phyloP scores from a whole-genome alignment of 2,888 invertebrate species.

The Lissonota sp. region DNA sequence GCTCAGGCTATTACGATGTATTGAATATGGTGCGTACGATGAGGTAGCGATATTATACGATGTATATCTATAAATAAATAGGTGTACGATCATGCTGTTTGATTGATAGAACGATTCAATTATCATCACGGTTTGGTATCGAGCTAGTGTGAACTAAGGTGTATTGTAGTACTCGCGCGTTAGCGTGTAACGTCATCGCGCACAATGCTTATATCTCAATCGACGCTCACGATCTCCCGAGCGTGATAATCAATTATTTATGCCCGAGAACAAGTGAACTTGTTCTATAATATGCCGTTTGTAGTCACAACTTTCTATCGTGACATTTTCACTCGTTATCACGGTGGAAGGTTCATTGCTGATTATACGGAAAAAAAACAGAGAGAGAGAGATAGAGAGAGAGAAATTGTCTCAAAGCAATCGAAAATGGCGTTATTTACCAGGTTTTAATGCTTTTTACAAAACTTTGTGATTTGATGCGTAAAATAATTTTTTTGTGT shows the following conservation, averaged over 20 bases:
- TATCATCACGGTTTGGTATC: constrained; percentile 37
- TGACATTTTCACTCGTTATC: constrained; percentile 42
- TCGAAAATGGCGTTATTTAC: too few species aligned
- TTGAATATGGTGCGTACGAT: background rate
- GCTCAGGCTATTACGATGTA: too few species aligned
- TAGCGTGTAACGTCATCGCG: constrained; percentile 57
- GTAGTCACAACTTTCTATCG: background rate
- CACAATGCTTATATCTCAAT: constrained; percentile 54
- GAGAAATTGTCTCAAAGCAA: too few species aligned
- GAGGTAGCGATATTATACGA: constrained; percentile 60
- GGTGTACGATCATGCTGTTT: constrained; percentile 37
- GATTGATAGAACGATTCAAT: constrained; percentile 63
- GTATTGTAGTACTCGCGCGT: constrained; percentile 34
- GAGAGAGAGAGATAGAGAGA: background rate
- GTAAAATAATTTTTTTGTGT: too few species aligned
- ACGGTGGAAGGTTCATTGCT: too few species aligned
- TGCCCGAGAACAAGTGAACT: constrained; percentile 55
- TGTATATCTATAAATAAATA: constrained; percentile 40
- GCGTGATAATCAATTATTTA: constrained; percentile 59
- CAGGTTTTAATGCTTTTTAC: too few species aligned
- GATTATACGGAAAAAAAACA: constrained; percentile 14
- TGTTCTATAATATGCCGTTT: background rate
- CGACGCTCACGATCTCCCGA: constrained; percentile 34
- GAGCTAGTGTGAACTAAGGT: background rate
- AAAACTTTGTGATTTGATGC: too few species aligned